Percentiles rank a stretch among this genome's conserved stretches.
phyloP scores from a whole-genome alignment of 2,888 invertebrate genomes.

The Melipona bicolor region DNA sequence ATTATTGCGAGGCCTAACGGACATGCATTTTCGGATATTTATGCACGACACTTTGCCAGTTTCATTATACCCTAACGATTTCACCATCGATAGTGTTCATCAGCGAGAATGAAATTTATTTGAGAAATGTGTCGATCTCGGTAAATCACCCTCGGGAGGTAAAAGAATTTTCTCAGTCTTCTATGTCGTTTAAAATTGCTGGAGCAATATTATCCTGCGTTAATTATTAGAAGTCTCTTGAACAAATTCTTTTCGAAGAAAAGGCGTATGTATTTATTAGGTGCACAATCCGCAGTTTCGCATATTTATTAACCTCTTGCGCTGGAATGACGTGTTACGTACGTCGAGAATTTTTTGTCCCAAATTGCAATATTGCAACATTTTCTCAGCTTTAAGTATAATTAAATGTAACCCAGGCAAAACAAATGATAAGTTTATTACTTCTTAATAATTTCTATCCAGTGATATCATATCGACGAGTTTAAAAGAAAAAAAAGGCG shows the following conservation, averaged over 20 bases:
- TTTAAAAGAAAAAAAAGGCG: no score
- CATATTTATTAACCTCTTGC: slow-evolving; percentile 22
- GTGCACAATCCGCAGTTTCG: background rate
- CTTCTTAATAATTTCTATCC: no score
- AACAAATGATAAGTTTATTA: no score
- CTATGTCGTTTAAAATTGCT: no score
- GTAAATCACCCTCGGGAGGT: background rate
- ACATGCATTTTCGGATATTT: background rate
- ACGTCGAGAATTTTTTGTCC: no score
- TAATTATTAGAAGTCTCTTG: background rate
- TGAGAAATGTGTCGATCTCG: slow-evolving; percentile 33
- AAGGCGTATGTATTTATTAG: background rate
- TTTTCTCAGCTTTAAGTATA: no score
- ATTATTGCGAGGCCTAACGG: slow-evolving; percentile 12
- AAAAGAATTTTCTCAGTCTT: no score
- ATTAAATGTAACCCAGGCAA: no score
- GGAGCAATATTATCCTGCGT: no score
- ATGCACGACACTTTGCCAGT: background rate
- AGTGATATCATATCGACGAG: no score
- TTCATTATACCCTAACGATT: background rate
- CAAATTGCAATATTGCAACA: no score
- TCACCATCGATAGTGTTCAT: background rate
- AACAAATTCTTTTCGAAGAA: background rate
- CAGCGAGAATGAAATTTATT: background rate
- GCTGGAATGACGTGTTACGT: no score